Evolutionary conservation across 2,113 vertebrate species (phyloP).

Genomic region (Noctilio leporinus): DNA sequence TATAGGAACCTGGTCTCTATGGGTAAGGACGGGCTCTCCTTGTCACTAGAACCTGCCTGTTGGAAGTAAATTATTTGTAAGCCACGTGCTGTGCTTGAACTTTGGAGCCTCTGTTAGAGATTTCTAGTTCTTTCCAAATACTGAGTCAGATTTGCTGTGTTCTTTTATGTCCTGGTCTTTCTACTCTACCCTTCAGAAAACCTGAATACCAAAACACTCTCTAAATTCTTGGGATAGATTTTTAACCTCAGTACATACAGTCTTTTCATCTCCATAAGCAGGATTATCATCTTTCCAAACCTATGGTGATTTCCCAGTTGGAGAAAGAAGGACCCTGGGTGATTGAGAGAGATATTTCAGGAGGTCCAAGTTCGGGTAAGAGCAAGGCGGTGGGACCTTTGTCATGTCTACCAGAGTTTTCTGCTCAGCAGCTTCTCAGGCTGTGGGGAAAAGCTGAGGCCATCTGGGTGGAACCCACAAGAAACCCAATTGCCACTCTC

Average conservation of each 20-base stretch:
- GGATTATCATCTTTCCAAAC: constrained; percentile 39
- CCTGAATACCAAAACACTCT: not conserved
- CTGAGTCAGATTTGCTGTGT: not conserved
- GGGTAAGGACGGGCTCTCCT: not conserved
- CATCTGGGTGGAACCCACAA: not conserved
- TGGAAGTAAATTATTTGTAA: not conserved
- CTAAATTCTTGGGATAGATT: not conserved
- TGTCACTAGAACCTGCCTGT: not conserved
- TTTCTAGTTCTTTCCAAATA: not conserved
- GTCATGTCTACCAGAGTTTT: not conserved
- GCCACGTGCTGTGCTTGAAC: not conserved
- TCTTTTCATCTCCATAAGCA: not conserved
- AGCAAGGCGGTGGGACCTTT: not conserved
- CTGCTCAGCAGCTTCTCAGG: not conserved
- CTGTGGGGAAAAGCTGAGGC: not conserved
- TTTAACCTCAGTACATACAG: not conserved
- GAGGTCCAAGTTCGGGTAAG: constrained; percentile 24
- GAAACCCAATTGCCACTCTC: not conserved
- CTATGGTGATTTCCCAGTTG: constrained; percentile 33
- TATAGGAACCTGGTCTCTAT: constrained; percentile 35
- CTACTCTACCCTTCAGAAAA: not conserved
- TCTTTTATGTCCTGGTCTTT: not conserved
- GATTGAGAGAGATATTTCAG: not conserved
- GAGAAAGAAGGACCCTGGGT: constrained; percentile 32
- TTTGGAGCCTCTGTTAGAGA: not conserved